phyloP scores from a whole-genome alignment of 1,140 invertebrate genomes.

The Holotrichia oblita region DNA sequence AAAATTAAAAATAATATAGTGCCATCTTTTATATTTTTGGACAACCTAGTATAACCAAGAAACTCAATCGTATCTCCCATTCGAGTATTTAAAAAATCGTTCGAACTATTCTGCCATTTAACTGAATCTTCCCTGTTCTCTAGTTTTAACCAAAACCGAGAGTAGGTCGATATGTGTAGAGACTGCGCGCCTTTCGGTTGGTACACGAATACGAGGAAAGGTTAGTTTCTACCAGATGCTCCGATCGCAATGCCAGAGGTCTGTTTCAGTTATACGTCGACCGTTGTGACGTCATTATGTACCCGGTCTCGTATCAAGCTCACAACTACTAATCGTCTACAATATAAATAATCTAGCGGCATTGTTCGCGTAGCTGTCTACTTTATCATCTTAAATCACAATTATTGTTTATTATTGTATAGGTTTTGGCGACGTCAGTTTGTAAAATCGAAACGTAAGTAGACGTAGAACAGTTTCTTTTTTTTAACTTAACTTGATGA shows the following conservation, averaged over 20 bases:
- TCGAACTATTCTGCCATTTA: too few relatives aligned
- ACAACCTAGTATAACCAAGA: too few relatives aligned
- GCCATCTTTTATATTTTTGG: too few relatives aligned
- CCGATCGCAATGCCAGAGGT: constrained; percentile 9
- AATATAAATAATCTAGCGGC: background rate
- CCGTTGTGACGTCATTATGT: constrained; percentile 15
- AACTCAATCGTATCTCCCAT: too few relatives aligned
- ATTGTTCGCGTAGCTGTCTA: background rate
- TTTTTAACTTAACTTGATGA: too few relatives aligned
- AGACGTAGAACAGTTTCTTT: too few relatives aligned
- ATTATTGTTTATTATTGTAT: background rate
- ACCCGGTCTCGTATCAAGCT: background rate
- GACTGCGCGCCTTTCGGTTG: background rate
- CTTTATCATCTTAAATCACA: background rate
- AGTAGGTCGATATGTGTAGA: constrained; percentile 20
- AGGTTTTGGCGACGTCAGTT: background rate
- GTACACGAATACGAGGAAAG: constrained; percentile 2
- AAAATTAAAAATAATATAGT: too few relatives aligned
- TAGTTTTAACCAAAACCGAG: background rate
- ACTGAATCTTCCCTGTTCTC: too few relatives aligned
- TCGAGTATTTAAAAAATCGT: too few relatives aligned
- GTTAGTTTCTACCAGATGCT: constrained; percentile 17
- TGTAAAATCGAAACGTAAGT: background rate
- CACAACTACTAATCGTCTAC: background rate
- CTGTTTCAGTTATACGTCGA: constrained; percentile 12